Evolutionary conservation across 2,113 vertebrate species (phyloP).

Genomic region (Albula glossodonta): DNA sequence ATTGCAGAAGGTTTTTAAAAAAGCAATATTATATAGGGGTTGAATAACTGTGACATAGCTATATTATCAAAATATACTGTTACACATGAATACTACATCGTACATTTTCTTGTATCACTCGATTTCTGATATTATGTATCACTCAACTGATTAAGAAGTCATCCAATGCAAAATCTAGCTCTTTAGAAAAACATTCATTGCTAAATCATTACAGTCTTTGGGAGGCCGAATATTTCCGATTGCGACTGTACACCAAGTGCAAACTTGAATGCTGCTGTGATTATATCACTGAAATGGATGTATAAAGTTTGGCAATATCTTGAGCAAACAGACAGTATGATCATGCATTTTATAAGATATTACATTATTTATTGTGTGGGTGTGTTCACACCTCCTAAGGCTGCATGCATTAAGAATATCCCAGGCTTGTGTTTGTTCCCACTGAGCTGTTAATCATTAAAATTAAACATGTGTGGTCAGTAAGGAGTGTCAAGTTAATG

Average conservation of each 20-base stretch:
- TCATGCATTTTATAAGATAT: not conserved
- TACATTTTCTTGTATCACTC: no score
- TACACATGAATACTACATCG: no score
- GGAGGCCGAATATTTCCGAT: no score
- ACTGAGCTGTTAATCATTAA: not conserved
- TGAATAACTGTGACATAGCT: no score
- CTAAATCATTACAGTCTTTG: no score
- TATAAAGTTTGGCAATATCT: not conserved
- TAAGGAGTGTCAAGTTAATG: not conserved
- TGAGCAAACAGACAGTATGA: not conserved
- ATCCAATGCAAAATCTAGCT: no score
- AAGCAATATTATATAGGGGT: no score
- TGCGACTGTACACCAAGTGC: not conserved
- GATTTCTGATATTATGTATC: no score
- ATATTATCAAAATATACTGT: no score
- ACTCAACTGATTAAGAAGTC: no score
- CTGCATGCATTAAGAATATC: not conserved
- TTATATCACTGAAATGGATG: not conserved
- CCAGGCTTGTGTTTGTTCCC: not conserved
- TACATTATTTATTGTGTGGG: not conserved
- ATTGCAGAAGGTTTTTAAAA: no score
- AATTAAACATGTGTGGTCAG: not conserved
- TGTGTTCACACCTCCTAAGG: not conserved
- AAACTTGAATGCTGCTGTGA: not conserved
- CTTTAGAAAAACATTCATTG: no score